A percentile compares a stretch with the other conserved stretches of the same genome.
These are phyloP conservation scores for Ranitomeya imitator DNA, from an alignment of 2,113 vertebrate species.

Conservation along the genomic window DNA sequence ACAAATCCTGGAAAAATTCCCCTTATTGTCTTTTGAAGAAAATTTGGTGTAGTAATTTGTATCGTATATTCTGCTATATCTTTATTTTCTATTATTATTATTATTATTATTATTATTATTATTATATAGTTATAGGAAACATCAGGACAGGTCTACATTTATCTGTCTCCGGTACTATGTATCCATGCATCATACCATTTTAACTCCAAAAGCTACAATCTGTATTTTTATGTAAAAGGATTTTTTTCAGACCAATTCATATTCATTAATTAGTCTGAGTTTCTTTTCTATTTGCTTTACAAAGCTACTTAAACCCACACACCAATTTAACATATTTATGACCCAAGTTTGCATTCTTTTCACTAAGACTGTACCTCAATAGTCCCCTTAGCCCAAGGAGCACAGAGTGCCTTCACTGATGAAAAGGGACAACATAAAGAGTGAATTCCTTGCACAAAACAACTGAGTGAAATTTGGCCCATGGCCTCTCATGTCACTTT, in stretches of 20 bases:
- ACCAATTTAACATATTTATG: slow-evolving; percentile 98
- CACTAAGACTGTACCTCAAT: slow-evolving; percentile 87
- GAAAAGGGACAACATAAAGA: slow-evolving; percentile 95
- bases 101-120: no score
- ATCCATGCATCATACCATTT: background rate
- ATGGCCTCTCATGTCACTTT: slow-evolving; percentile 95
- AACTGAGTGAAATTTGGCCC: slow-evolving; percentile 88
- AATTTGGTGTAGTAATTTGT: no score
- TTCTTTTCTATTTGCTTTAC: slow-evolving; percentile 84
- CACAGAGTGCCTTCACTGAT: slow-evolving; percentile 83
- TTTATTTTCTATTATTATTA: no score
- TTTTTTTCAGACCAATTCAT: slow-evolving; percentile 73
- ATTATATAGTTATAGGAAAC: no score
- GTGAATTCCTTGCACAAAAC: slow-evolving; percentile 94
- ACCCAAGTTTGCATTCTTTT: slow-evolving; percentile 86
- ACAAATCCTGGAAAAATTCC: no score
- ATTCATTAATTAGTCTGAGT: slow-evolving; percentile 86
- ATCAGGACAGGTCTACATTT: background rate
- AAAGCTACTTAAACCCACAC: slow-evolving; percentile 88
- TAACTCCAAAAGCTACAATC: background rate
- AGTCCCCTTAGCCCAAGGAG: slow-evolving; percentile 80
- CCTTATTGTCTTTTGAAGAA: no score
- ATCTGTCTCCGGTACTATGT: background rate
- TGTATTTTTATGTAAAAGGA: background rate
- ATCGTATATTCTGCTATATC: no score